A percentile compares a stretch with the other conserved stretches of the same genome.
phyloP scores from a whole-genome alignment of 2,888 invertebrate species.

The Apotomis capreana region DNA sequence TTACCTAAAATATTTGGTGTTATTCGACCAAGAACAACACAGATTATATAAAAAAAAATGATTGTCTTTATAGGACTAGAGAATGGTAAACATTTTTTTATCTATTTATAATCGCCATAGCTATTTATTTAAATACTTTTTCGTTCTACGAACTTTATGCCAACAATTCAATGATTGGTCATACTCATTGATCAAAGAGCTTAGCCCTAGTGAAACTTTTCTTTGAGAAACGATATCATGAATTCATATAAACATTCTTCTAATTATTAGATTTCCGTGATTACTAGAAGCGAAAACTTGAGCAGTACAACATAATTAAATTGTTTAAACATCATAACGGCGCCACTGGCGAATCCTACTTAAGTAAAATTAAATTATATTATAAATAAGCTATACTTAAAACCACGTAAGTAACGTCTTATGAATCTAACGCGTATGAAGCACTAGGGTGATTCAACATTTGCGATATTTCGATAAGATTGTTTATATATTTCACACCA shows the following conservation, averaged over 20 bases:
- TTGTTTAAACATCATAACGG: slow-evolving; percentile 35
- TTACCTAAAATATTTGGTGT: slow-evolving; percentile 52
- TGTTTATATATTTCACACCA: neutral
- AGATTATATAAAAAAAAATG: slow-evolving; percentile 35
- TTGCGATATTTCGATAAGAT: neutral
- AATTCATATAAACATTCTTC: slow-evolving; percentile 19
- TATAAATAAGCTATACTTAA: slow-evolving; percentile 29
- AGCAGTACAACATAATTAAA: slow-evolving; percentile 47
- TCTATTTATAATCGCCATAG: slow-evolving; percentile 58
- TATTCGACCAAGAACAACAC: slow-evolving; percentile 1
- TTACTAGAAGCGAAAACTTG: slow-evolving; percentile 47
- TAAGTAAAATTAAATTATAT: slow-evolving; percentile 23
- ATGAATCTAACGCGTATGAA: neutral
- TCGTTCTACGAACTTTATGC: slow-evolving; percentile 70
- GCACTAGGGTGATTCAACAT: neutral
- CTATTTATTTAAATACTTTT: slow-evolving; percentile 52
- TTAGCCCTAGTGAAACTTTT: slow-evolving; percentile 53
- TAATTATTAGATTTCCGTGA: slow-evolving; percentile 39
- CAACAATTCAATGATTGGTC: slow-evolving; percentile 49
- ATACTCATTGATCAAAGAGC: slow-evolving; percentile 52
- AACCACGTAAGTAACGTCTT: neutral
- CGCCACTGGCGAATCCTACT: slow-evolving; percentile 16
- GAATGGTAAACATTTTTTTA: slow-evolving; percentile 66
- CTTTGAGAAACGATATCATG: slow-evolving; percentile 48
- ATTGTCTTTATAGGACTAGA: slow-evolving; percentile 77